Conservation (phyloP, 1,140 invertebrate genomes). For the Drosophila sucinea region DNA sequence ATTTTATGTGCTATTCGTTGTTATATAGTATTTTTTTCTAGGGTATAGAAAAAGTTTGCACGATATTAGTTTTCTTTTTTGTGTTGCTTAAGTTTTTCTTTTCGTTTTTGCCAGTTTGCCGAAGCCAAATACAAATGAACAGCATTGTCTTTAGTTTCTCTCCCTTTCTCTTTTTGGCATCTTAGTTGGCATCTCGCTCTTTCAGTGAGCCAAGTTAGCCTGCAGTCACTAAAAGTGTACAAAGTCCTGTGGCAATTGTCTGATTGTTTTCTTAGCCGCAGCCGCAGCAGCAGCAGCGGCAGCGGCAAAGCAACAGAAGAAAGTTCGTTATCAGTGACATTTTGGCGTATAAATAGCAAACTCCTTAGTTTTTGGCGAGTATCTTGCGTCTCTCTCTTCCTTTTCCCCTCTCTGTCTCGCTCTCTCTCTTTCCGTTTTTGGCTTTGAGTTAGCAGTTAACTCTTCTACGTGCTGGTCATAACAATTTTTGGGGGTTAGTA, state of each 20-base stretch:
- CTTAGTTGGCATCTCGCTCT: conserved; percentile 2
- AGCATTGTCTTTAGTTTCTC: conserved; percentile 54
- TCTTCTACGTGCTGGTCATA: conserved; percentile 56
- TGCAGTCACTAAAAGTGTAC: conserved; percentile 60
- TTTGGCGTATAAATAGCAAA: conserved; percentile 65
- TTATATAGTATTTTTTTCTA: not conserved
- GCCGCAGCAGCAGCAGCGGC: conserved; percentile 22
- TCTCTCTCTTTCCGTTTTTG: conserved; percentile 4
- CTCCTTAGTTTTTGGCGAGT: conserved; percentile 12
- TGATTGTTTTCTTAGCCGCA: conserved; percentile 79
- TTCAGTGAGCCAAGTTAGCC: conserved; percentile 36
- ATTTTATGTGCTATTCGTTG: too few species aligned
- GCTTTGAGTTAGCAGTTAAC: conserved; percentile 36
- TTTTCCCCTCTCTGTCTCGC: not conserved
- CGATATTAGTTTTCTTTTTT: conserved; percentile 40
- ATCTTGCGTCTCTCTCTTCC: not conserved
- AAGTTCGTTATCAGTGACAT: conserved; percentile 79
- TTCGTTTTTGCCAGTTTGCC: conserved; percentile 68
- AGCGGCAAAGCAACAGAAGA: conserved; percentile 22
- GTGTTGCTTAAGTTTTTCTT: conserved; percentile 12
- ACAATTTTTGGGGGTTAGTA: conserved; percentile 25
- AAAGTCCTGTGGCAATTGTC: conserved; percentile 78
- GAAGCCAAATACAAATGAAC: conserved; percentile 78
- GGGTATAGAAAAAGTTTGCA: not conserved
- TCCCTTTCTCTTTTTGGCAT: conserved; percentile 5